Conservation (phyloP, 1,140 invertebrate species). For the Eubasilissa regina region DNA sequence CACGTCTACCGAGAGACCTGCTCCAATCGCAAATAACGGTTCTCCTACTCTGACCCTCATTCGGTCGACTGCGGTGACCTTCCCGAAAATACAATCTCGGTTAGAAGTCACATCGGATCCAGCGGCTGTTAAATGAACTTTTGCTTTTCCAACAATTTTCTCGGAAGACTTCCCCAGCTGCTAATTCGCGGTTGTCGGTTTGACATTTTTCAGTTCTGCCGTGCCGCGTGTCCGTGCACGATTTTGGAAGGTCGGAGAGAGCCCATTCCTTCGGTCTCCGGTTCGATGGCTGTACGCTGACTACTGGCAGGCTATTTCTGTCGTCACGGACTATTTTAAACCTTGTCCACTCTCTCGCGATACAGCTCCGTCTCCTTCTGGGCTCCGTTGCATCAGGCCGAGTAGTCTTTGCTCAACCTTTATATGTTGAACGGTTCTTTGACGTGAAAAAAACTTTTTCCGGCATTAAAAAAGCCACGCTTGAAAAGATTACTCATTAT, state of each 20-base stretch:
- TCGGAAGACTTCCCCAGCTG: too few relatives aligned
- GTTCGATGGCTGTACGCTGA: background rate
- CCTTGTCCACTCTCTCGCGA: conserved; percentile 1
- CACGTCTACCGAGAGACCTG: background rate
- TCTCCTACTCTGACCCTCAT: background rate
- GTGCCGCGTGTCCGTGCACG: background rate
- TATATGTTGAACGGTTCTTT: background rate
- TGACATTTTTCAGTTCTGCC: background rate
- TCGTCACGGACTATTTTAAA: conserved; percentile 26
- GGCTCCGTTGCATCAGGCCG: too few relatives aligned
- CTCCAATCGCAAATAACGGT: background rate
- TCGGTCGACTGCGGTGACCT: background rate
- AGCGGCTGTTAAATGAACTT: background rate
- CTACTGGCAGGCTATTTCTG: background rate
- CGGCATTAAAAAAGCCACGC: too few relatives aligned
- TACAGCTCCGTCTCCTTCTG: background rate
- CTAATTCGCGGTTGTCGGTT: background rate
- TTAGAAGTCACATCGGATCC: background rate
- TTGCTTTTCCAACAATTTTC: background rate
- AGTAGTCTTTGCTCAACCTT: background rate
- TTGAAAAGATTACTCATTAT: too few relatives aligned
- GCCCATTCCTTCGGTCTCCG: background rate
- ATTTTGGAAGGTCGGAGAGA: background rate
- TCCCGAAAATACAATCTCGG: conserved; percentile 6
- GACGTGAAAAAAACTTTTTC: too few relatives aligned